Base-by-base conservation (phyloP, 2,888 invertebrate species). In the Ochropleura plecta region DNA sequence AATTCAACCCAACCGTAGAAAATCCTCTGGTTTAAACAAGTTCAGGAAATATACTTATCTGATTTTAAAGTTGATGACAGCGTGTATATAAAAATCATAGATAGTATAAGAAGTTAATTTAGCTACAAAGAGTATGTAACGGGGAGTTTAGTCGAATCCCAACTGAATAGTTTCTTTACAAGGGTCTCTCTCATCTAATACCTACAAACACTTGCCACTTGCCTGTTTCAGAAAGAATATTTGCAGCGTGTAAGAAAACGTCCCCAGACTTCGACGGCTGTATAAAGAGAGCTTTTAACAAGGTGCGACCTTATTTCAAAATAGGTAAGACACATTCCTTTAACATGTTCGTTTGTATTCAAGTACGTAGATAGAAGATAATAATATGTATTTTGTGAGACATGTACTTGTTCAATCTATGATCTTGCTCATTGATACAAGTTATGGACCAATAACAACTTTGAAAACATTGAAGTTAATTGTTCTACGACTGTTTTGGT, bases 221-320 rank as follows among this genome's bases (percentile, higher is more conserved):
- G 30, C 3, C 30, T 60, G 10, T 82, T 84, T 74, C 94, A 96
- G 96, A 93, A 88, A 93, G 90, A 89, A 94, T 97, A 88, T 94
- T 97, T 79, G 93, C 97, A 67, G 93, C 97, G 55, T 98, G 98
- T 91, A 97, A 97, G 78, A 96, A 96, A 80, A 96, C 95, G 5
- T 97, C 97, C 18, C 91, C 97, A 8, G 97, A 97, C 42, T 98
- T 98, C 90, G 98, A 98, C 86, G 95, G 95, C 9, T 98, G 98
- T 91, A 96, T 98, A 83, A 97, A 97, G 89, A 97, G 97, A 88
- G 97, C 97, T 12, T 95, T 98, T 57, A 98, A 98, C 91, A 97
- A 97, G 66, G 90, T 98, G 30, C 97, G 97, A 51, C 97, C 97
- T 0, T 98, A 97, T 91, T 98, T 98, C 92, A 97, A 97, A 93